These are phyloP conservation scores for Gymnodraco acuticeps DNA, from an alignment of 2,797 vertebrate species.

Conservation along the genomic window DNA sequence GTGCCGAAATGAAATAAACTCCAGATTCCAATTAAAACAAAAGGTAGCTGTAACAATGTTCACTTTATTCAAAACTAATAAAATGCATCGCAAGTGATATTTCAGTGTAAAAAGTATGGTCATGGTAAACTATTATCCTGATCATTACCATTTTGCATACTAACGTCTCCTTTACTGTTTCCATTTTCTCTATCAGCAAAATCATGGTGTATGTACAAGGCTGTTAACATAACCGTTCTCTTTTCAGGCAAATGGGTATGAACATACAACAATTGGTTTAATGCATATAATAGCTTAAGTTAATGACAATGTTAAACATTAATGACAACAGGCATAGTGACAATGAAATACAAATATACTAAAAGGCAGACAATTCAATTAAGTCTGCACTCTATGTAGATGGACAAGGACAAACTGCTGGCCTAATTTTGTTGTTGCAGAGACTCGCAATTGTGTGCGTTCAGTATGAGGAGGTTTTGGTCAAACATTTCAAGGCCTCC, in stretches of 20 bases:
- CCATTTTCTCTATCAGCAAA: neutral
- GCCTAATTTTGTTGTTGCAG: constrained; percentile 41
- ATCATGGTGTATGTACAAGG: constrained; percentile 10
- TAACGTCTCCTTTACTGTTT: neutral
- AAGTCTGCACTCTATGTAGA: constrained; percentile 44
- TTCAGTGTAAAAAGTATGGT: constrained; percentile 11
- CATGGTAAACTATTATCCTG: neutral
- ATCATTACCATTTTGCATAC: constrained; percentile 22
- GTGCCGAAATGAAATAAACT: constrained; percentile 8
- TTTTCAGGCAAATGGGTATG: constrained; percentile 2
- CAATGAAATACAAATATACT: constrained; percentile 46
- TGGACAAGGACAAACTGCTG: constrained; percentile 32
- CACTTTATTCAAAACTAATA: constrained; percentile 17
- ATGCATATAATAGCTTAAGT: constrained; percentile 58
- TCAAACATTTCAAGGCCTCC: constrained; percentile 81
- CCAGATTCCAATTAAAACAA: neutral
- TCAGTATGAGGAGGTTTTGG: constrained; percentile 66
- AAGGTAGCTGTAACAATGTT: constrained; percentile 18
- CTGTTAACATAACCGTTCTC: constrained; percentile 1
- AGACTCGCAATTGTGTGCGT: constrained; percentile 35
- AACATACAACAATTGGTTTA: constrained; percentile 33
- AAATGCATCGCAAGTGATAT: constrained; percentile 30
- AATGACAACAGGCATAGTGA: constrained; percentile 52
- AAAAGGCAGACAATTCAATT: constrained; percentile 56
- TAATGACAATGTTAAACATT: constrained; percentile 47